Evolutionary conservation across 2,797 vertebrate species (phyloP).

Genomic region (Chaetophractus vellerosus): DNA sequence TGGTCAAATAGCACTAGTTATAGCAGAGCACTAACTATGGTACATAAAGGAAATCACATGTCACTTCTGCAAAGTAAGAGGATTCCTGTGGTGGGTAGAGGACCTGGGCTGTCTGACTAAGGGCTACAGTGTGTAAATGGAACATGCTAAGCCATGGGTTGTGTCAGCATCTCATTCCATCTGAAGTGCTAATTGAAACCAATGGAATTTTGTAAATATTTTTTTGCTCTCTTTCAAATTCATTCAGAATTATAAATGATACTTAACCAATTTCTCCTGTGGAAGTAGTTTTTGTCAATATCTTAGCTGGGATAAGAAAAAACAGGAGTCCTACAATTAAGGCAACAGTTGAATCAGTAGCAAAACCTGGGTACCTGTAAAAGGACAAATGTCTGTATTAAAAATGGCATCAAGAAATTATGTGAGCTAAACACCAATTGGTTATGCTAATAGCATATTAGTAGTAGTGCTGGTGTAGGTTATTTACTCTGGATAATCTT

Average conservation of each 20-base stretch:
- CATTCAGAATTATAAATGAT: conserved; percentile 80
- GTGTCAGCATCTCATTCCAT: neutral
- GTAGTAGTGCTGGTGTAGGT: neutral
- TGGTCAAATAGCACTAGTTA: neutral
- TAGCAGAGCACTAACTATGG: neutral
- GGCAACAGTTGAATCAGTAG: conserved; percentile 95
- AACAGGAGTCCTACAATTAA: conserved; percentile 94
- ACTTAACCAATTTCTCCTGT: conserved; percentile 92
- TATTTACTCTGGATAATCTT: conserved; percentile 1
- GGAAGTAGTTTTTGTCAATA: conserved; percentile 87
- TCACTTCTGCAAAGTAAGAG: neutral
- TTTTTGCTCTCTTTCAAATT: conserved; percentile 67
- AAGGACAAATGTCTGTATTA: conserved; percentile 63
- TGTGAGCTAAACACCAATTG: neutral
- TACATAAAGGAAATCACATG: neutral
- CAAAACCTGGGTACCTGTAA: conserved; percentile 91
- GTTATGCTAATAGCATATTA: neutral
- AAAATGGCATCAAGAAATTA: conserved; percentile 18
- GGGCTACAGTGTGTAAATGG: neutral
- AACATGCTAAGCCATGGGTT: neutral
- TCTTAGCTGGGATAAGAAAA: conserved; percentile 94
- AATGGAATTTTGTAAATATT: neutral
- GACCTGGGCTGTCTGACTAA: neutral
- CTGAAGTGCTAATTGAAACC: conserved; percentile 30
- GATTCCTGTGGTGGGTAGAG: neutral